These are phyloP conservation scores for Cryptocephalus moraei DNA, from an alignment of 2,888 invertebrate species.

Conservation along the genomic window DNA sequence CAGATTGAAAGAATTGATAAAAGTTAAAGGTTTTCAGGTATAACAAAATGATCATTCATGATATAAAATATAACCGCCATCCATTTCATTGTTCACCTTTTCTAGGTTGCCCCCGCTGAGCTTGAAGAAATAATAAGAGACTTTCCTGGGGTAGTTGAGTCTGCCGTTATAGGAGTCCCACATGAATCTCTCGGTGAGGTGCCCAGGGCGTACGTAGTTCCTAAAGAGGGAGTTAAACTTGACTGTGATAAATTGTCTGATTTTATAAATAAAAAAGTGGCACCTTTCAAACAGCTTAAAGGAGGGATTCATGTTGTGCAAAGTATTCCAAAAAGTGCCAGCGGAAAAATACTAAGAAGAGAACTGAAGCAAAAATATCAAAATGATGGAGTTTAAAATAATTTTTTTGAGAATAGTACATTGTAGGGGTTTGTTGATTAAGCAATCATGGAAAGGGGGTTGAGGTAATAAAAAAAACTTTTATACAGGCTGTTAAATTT, in stretches of 20 bases:
- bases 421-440: too few relatives aligned
- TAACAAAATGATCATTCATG: too few relatives aligned
- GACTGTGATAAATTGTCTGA: constrained; percentile 48
- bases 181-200: constrained; percentile 59
- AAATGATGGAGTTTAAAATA: background rate
- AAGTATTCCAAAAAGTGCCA: constrained; percentile 46
- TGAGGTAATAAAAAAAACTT: too few relatives aligned
- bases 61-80: too few relatives aligned
- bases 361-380: constrained; percentile 25
- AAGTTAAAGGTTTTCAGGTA: constrained; percentile 31
- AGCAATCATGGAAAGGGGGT: too few relatives aligned
- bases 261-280: constrained; percentile 56
- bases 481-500: too few relatives aligned
- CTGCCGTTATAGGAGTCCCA: constrained; percentile 71
- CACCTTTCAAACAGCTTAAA: constrained; percentile 60
- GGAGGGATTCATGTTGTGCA: constrained; percentile 45
- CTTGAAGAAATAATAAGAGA: constrained; percentile 62
- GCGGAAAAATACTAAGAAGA: constrained; percentile 50
- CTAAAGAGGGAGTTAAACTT: constrained; percentile 33
- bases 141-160: constrained; percentile 66
- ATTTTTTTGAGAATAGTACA: background rate
- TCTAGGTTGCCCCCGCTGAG: constrained; percentile 73
- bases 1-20: constrained; percentile 74
- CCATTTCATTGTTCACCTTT: too few relatives aligned
- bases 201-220: constrained; percentile 64